Base-by-base conservation (phyloP, 2,888 invertebrate genomes). In the Alentia gelatinosa region DNA sequence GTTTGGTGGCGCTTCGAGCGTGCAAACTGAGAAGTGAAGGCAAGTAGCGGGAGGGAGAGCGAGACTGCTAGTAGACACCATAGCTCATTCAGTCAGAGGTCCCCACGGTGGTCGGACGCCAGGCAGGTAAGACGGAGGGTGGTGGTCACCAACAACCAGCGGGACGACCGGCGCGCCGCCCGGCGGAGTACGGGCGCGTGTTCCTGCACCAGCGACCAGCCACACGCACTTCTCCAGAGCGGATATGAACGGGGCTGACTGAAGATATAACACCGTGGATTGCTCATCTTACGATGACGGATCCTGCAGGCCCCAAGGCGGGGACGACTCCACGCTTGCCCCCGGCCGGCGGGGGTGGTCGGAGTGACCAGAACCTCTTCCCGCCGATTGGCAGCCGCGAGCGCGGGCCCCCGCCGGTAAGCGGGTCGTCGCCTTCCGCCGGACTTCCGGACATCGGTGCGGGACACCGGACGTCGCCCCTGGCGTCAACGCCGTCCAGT, bases 401-500 rank as follows among this genome's bases (percentile, higher is more conserved):
- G n/a, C 56, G 56, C 19, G 56, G 56, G 23, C 9, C 56, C 56
- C 5, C 56, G 23, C 23, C n/a, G 23, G 56, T 56, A 3, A n/a
- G 56, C 19, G 56, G 56, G 30, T 3, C 68, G 30, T 68, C 68
- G 68, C 33, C 68, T 1, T 3, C 23, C 26, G 30, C n/a, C 68
- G 12, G 30, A 3, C 26, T 68, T 12, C 68, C 68, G 68, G 68
- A 68, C 26, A 68, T 68, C 26, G 30, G 68, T 1, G 33, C 68
- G 26, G 68, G 68, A 26, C 30, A 68, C 79, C 79, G 79, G 35
- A 74, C 74, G 42, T 33, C 86, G 1, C 86, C 42, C 1, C 35
- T 86, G 35, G 47, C 86, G 15, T 83, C 83, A 9, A 42, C 50
- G 86, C 15, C 47, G 19, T 86, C 86, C 47, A 86, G 86, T 47